Percentiles rank a stretch among this genome's conserved stretches.
Evolutionary conservation across 2,888 invertebrate genomes (phyloP).

Genomic region (Xestia sexstrigata): DNA sequence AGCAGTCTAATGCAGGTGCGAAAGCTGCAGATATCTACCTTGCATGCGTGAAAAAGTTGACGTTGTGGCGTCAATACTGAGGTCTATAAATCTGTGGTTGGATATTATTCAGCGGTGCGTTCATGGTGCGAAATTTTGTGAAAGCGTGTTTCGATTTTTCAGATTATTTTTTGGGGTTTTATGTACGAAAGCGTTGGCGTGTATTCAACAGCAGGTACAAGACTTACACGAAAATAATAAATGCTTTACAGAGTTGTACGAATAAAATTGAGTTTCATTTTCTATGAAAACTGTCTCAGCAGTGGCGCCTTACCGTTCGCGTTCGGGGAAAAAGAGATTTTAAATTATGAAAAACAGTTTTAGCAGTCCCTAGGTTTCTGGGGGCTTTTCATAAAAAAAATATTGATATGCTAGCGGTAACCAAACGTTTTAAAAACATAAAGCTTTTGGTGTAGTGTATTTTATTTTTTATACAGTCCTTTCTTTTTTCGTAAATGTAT

Average conservation of each 20-base stretch:
- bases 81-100: background rate
- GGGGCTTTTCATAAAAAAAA: background rate
- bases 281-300: background rate
- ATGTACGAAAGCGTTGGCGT: background rate
- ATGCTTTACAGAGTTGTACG: background rate
- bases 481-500: slow-evolving; percentile 25
- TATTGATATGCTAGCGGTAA: background rate
- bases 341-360: background rate
- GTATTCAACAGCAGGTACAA: background rate
- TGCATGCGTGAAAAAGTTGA: slow-evolving; percentile 24
- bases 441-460: slow-evolving; percentile 4
- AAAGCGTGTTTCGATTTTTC: background rate
- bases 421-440: background rate
- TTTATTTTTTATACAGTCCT: background rate
- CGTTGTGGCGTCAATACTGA: background rate
- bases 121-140: slow-evolving; percentile 21
- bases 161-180: background rate
- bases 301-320: background rate
- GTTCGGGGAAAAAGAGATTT: background rate
- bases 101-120: background rate
- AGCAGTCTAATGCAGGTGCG: slow-evolving; percentile 77
- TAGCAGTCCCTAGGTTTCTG: background rate
- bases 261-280: slow-evolving; percentile 3
- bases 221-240: background rate
- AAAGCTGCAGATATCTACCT: slow-evolving; percentile 15